Conservation (phyloP, 2,797 vertebrate genomes). For the Paguma larvata region DNA sequence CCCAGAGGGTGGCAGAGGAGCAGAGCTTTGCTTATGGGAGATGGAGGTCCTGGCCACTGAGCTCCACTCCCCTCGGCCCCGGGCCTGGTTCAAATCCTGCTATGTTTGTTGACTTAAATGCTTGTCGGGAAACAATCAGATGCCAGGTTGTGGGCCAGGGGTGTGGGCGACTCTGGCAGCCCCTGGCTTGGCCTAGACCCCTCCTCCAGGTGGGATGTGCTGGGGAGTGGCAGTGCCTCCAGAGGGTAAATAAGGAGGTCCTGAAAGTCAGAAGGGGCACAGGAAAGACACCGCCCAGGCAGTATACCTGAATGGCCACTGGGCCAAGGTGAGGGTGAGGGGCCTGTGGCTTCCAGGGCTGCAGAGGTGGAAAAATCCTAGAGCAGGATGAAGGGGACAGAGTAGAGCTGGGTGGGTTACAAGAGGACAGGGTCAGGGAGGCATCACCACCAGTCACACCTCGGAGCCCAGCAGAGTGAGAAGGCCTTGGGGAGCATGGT, state of each 20-base stretch:
- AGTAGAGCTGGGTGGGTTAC: neutral
- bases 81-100: neutral
- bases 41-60: neutral
- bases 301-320: neutral
- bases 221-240: neutral
- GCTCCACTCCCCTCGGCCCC: neutral
- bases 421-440: neutral
- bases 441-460: neutral
- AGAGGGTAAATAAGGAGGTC: constrained; percentile 36
- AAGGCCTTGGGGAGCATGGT: neutral
- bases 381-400: neutral
- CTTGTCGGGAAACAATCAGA: constrained; percentile 57
- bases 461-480: neutral
- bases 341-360: neutral
- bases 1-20: neutral
- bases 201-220: neutral
- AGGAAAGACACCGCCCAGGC: neutral
- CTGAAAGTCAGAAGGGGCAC: neutral
- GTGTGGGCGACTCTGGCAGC: constrained; percentile 61
- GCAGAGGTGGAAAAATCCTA: neutral
- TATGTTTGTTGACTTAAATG: constrained; percentile 67
- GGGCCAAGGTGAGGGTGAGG: neutral
- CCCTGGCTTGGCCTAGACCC: constrained; percentile 51
- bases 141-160: constrained; percentile 3
- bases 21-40: neutral